Conservation (phyloP, 2,888 invertebrate genomes). For the Masnerella sp. region DNA sequence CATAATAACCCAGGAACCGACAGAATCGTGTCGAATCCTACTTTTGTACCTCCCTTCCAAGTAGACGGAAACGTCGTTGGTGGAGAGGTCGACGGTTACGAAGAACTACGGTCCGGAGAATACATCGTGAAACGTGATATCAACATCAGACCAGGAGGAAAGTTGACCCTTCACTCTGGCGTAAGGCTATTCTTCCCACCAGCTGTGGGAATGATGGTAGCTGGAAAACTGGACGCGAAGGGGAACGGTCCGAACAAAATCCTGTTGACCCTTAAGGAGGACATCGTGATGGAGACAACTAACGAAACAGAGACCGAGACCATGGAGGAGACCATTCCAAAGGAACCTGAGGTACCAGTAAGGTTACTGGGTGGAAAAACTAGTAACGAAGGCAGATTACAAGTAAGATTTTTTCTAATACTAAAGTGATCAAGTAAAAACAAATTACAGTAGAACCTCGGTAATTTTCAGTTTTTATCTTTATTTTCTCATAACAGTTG, state of each 20-base stretch:
- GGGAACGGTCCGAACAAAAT: constrained; percentile 89
- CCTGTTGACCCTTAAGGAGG: constrained; percentile 87
- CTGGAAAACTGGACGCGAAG: constrained; percentile 91
- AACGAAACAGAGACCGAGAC: constrained; percentile 78
- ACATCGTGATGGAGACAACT: constrained; percentile 82
- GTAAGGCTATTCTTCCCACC: constrained; percentile 94
- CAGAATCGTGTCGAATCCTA: constrained; percentile 86
- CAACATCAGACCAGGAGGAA: constrained; percentile 95
- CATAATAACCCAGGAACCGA: constrained; percentile 93
- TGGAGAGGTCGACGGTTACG: constrained; percentile 95
- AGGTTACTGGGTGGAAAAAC: constrained; percentile 89
- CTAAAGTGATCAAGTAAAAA: too few relatives aligned
- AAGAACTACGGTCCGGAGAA: constrained; percentile 88
- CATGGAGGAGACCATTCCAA: constrained; percentile 79
- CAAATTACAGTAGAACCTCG: too few relatives aligned
- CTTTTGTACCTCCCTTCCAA: constrained; percentile 88
- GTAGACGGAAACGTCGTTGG: constrained; percentile 86
- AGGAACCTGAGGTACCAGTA: constrained; percentile 82
- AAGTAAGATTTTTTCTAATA: constrained; percentile 78
- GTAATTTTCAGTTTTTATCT: too few relatives aligned
- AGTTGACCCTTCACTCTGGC: constrained; percentile 91
- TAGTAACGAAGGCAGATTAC: constrained; percentile 90
- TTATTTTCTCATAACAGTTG: too few relatives aligned
- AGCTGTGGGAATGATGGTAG: constrained; percentile 97
- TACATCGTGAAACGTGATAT: constrained; percentile 97